Percentiles rank a stretch among this genome's conserved stretches.
Evolutionary conservation across 2,888 invertebrate species (phyloP).

Genomic region (Baronia brevicornis): DNA sequence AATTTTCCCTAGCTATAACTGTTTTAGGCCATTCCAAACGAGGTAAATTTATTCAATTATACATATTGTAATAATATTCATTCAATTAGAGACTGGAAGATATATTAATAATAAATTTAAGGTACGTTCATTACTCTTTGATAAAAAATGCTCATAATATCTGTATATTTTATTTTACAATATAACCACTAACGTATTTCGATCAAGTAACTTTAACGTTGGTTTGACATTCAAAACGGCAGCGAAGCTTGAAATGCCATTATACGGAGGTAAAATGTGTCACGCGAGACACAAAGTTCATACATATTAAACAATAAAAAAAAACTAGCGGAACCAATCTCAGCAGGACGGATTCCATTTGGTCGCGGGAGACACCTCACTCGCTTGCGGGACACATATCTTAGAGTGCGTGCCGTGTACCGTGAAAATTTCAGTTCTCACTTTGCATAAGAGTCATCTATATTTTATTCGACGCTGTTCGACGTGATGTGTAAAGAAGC

Average conservation of each 20-base stretch:
- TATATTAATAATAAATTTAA: too few species aligned
- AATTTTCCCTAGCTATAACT: too few species aligned
- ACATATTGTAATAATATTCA: too few species aligned
- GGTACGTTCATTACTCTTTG: too few species aligned
- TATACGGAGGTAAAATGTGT: conserved; percentile 54
- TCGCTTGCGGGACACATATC: conserved; percentile 37
- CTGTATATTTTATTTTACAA: too few species aligned
- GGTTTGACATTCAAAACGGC: conserved; percentile 51
- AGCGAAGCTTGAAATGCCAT: conserved; percentile 52
- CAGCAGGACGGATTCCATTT: conserved; percentile 55
- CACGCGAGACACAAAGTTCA: conserved; percentile 53
- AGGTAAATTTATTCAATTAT: too few species aligned
- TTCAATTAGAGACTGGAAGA: too few species aligned
- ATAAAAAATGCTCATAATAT: too few species aligned
- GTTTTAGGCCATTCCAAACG: too few species aligned
- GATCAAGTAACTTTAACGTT: conserved; percentile 28
- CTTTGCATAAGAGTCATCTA: conserved; percentile 62
- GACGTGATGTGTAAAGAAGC: conserved; percentile 54
- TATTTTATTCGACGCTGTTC: conserved; percentile 51
- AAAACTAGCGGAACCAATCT: conserved; percentile 64
- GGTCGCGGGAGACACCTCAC: conserved; percentile 36
- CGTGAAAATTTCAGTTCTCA: conserved; percentile 57
- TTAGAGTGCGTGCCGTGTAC: conserved; percentile 28
- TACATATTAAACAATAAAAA: conserved; percentile 66
- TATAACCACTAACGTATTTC: too few species aligned